A percentile compares a stretch with the other conserved stretches of the same genome.
phyloP scores from a whole-genome alignment of 2,797 vertebrate genomes.

The Sebastes minor region DNA sequence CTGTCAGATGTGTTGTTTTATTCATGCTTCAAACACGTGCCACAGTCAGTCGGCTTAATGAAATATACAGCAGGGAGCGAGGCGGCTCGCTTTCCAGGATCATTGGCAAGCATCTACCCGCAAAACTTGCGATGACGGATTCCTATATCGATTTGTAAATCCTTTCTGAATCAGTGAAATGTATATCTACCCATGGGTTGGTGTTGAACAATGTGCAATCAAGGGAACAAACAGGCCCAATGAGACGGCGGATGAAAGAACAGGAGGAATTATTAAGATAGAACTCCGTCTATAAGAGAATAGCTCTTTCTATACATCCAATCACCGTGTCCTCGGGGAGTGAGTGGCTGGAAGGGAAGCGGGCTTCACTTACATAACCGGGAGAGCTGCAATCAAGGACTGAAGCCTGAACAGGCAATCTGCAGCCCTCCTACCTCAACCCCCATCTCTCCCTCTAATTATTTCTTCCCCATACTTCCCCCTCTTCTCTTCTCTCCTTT shows the following conservation, averaged over 20 bases:
- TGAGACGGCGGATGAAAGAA: constrained; percentile 1
- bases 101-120: neutral
- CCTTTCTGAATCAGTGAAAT: constrained; percentile 12
- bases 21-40: constrained; percentile 12
- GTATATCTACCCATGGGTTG: neutral
- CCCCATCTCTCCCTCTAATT: constrained; percentile 36
- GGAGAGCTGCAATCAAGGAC: constrained; percentile 59
- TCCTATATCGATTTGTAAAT: constrained; percentile 6
- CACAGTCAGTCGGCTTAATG: neutral
- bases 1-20: constrained; percentile 23
- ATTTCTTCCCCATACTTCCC: constrained; percentile 22
- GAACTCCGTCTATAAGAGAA: constrained; percentile 10
- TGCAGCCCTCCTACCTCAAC: constrained; percentile 29
- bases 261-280: constrained; percentile 16
- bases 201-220: constrained; percentile 36
- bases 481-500: neutral
- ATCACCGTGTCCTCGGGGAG: constrained; percentile 19
- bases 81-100: constrained; percentile 6
- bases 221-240: constrained; percentile 18
- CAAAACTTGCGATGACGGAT: neutral
- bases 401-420: constrained; percentile 31
- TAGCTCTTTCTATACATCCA: constrained; percentile 27
- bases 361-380: constrained; percentile 22
- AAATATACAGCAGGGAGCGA: constrained; percentile 8
- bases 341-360: constrained; percentile 31